A percentile compares a stretch with the other conserved stretches of the same genome.
Conservation (phyloP, 2,113 vertebrate species). For the Dromas ardeola region DNA sequence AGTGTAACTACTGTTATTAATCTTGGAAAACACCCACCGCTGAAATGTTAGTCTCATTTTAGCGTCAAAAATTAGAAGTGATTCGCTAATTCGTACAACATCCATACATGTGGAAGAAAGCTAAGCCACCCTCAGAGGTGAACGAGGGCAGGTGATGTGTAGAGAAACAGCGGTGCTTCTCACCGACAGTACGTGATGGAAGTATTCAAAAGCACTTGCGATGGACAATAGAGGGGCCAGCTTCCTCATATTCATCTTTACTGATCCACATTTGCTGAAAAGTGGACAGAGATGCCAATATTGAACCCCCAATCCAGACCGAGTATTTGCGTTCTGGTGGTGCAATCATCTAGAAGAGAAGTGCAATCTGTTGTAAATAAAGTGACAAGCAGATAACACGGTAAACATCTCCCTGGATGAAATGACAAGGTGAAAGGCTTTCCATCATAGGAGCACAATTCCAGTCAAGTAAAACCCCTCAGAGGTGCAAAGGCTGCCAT, state of each 20-base stretch:
- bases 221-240: constrained; percentile 34
- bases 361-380: background rate
- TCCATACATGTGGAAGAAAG: background rate
- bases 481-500: background rate
- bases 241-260: constrained; percentile 43
- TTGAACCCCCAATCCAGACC: constrained; percentile 21
- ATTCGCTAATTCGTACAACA: background rate
- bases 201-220: constrained; percentile 26
- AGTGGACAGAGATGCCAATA: background rate
- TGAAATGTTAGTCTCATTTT: background rate
- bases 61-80: background rate
- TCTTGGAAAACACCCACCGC: background rate
- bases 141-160: background rate
- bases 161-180: background rate
- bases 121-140: background rate
- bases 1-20: background rate
- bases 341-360: constrained; percentile 32
- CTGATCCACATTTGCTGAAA: constrained; percentile 55
- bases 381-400: background rate
- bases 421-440: background rate
- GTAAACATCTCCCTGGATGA: background rate
- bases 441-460: background rate
- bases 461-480: background rate
- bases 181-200: background rate
- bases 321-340: constrained; percentile 58